Evolutionary conservation across 2,797 vertebrate genomes (phyloP).

Genomic region (Enteromius anoplus): DNA sequence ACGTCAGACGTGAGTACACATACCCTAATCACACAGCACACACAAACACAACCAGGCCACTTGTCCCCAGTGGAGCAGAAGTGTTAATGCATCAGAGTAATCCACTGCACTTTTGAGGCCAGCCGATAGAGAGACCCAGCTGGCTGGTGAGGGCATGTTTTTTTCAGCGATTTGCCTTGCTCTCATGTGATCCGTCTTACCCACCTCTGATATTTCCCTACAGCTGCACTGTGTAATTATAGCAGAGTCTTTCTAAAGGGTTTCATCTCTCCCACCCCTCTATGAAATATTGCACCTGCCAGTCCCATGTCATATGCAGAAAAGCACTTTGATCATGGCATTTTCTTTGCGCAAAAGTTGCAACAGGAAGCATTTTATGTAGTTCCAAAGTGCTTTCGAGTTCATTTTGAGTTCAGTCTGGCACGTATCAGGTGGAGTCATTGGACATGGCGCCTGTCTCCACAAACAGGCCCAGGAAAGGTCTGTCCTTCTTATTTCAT

Average conservation of each 20-base stretch:
- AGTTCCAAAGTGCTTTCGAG: constrained; percentile 43
- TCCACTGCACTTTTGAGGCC: constrained; percentile 44
- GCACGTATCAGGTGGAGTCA: constrained; percentile 21
- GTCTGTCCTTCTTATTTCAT: constrained; percentile 40
- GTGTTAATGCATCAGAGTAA: constrained; percentile 45
- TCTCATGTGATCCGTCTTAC: constrained; percentile 71
- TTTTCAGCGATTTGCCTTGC: constrained; percentile 65
- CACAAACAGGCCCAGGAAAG: constrained; percentile 13
- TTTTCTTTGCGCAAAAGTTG: constrained; percentile 36
- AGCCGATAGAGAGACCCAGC: constrained; percentile 63
- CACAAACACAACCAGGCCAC: constrained; percentile 28
- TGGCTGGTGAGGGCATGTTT: constrained; percentile 64
- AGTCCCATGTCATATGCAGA: constrained; percentile 28
- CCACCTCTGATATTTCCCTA: constrained; percentile 54
- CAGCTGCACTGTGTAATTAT: constrained; percentile 71
- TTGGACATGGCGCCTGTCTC: constrained; percentile 24
- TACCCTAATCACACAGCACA: constrained; percentile 19
- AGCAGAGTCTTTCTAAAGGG: constrained; percentile 58
- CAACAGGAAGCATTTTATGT: constrained; percentile 46
- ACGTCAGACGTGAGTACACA: constrained; percentile 85
- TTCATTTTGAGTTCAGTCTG: constrained; percentile 41
- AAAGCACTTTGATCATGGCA: constrained; percentile 29
- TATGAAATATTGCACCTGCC: constrained; percentile 22
- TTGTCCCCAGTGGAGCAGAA: constrained; percentile 1
- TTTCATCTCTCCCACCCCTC: constrained; percentile 51